A percentile compares a stretch with the other conserved stretches of the same genome.
Conservation (phyloP, 2,888 invertebrate genomes). For the Agrochola circellaris region DNA sequence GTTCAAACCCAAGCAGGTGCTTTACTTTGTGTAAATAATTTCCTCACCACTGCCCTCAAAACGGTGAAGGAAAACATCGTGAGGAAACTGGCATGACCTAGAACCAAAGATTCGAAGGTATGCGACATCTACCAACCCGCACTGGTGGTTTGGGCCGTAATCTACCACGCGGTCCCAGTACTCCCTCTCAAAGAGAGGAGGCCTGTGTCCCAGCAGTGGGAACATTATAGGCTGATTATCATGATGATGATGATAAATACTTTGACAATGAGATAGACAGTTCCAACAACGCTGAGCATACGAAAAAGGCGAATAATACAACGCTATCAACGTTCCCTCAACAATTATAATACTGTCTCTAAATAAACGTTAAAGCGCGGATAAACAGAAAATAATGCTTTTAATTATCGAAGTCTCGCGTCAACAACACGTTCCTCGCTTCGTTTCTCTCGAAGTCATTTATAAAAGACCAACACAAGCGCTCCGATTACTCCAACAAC, state of each 20-base stretch:
- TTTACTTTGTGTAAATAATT: too few species aligned
- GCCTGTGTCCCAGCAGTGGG: too few species aligned
- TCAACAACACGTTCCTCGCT: conserved; percentile 52
- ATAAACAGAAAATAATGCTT: conserved; percentile 67
- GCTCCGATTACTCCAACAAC: conserved; percentile 68
- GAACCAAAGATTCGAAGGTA: too few species aligned
- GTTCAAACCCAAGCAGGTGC: too few species aligned
- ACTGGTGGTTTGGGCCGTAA: too few species aligned
- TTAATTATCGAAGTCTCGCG: conserved; percentile 63
- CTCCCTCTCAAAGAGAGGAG: too few species aligned
- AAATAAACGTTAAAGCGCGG: conserved; percentile 48
- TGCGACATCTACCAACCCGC: too few species aligned
- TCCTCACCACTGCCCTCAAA: too few species aligned
- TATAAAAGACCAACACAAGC: conserved; percentile 69
- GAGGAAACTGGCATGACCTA: too few species aligned
- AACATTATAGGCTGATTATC: too few species aligned
- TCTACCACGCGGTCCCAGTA: too few species aligned
- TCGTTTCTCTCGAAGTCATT: conserved; percentile 62
- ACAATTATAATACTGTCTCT: conserved; percentile 45
- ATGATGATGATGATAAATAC: not conserved
- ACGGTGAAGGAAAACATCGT: too few species aligned
- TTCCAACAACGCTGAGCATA: not conserved
- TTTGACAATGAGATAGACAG: not conserved
- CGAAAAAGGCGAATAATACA: conserved; percentile 22
- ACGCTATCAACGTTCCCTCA: conserved; percentile 15